These are phyloP conservation scores for Panagrolaimus sp. DNA, from an alignment of 1,140 invertebrate genomes.

Conservation along the genomic window DNA sequence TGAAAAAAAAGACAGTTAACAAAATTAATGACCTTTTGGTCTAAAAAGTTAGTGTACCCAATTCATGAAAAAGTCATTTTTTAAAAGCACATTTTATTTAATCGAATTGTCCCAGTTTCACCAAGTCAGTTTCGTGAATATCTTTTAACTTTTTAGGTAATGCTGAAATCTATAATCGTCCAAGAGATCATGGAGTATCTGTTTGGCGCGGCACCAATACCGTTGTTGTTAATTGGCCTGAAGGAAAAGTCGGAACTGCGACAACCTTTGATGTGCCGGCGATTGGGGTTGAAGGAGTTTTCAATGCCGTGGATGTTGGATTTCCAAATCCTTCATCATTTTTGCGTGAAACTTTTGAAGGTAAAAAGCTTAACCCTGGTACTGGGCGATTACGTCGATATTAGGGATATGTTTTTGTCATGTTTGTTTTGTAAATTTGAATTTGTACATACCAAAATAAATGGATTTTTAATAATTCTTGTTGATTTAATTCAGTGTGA, in stretches of 20 bases:
- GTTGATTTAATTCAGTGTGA: too few species aligned
- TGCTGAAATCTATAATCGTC: constrained; percentile 29
- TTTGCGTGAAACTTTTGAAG: constrained; percentile 27
- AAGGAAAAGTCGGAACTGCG: constrained; percentile 34
- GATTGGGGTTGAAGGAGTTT: constrained; percentile 31
- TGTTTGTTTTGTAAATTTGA: too few species aligned
- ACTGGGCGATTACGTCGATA: constrained; percentile 27
- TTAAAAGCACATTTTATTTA: too few species aligned
- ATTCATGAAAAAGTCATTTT: too few species aligned
- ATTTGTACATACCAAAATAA: too few species aligned
- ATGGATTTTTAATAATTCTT: too few species aligned
- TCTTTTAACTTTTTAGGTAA: constrained; percentile 4
- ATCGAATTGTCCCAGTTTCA: too few species aligned
- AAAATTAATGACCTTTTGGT: too few species aligned
- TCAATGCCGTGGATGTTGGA: constrained; percentile 31
- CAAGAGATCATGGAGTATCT: constrained; percentile 38
- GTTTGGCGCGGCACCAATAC: constrained; percentile 40
- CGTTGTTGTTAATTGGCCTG: constrained; percentile 36
- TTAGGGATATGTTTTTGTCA: not conserved
- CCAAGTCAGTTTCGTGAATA: too few species aligned
- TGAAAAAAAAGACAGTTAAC: not conserved
- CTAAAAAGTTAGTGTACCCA: too few species aligned
- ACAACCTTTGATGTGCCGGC: constrained; percentile 38
- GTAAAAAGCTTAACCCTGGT: constrained; percentile 31
- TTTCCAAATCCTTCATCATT: constrained; percentile 32